A percentile compares a stretch with the other conserved stretches of the same genome.
These are phyloP conservation scores for Drosophila nigritarsus DNA, from an alignment of 2,888 invertebrate genomes.

Conservation along the genomic window DNA sequence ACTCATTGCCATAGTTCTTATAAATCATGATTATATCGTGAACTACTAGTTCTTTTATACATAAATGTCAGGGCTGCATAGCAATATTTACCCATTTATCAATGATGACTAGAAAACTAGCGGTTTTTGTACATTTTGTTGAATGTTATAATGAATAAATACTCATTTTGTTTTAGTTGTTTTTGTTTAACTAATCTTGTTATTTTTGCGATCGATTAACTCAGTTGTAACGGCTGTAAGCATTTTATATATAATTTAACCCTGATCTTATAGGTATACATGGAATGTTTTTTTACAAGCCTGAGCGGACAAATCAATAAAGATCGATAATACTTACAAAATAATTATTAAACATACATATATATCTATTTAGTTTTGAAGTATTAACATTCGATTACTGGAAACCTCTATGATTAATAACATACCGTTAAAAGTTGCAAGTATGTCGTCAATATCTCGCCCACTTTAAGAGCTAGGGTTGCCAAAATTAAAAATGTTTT, in stretches of 20 bases:
- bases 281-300: background rate
- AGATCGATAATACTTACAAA: background rate
- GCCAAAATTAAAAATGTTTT: background rate
- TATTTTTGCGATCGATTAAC: background rate
- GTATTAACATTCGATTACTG: background rate
- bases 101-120: constrained; percentile 10
- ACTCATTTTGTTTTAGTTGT: background rate
- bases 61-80: constrained; percentile 17
- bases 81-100: background rate
- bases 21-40: constrained; percentile 29
- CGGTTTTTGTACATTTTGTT: background rate
- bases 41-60: constrained; percentile 43
- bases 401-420: background rate
- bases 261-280: background rate
- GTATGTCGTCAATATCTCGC: background rate
- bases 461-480: background rate
- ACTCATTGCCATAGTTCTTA: constrained; percentile 49
- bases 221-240: background rate
- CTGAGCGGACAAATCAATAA: background rate
- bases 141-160: background rate
- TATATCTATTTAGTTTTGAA: background rate
- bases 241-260: background rate
- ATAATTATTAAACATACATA: background rate
- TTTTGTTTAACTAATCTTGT: background rate
- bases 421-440: background rate